Evolutionary conservation across 2,888 invertebrate species (phyloP).

Genomic region (Tyria jacobaeae): DNA sequence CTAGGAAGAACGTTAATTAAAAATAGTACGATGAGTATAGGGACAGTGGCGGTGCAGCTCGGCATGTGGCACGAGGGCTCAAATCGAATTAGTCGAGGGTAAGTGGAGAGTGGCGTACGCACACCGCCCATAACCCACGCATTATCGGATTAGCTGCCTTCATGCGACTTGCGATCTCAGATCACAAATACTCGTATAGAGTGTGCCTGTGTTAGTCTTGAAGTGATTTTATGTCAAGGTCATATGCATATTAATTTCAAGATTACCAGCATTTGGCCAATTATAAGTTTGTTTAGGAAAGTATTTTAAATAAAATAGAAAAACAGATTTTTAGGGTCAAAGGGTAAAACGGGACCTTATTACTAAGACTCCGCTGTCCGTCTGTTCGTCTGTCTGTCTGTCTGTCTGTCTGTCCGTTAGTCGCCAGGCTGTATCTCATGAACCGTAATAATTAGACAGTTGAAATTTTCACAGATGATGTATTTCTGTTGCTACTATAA

Average conservation of each 20-base stretch:
- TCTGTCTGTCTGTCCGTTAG: no score
- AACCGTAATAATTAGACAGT: no score
- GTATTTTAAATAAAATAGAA: not conserved
- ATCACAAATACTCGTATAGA: constrained; percentile 17
- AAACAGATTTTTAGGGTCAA: not conserved
- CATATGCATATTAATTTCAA: constrained; percentile 18
- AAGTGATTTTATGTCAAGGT: constrained; percentile 56
- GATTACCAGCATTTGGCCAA: not conserved
- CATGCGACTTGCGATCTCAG: constrained; percentile 25
- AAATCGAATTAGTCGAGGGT: constrained; percentile 67
- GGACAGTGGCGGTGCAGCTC: constrained; percentile 59
- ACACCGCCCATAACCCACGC: constrained; percentile 68
- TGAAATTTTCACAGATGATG: no score
- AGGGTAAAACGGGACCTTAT: no score
- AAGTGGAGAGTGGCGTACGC: constrained; percentile 61
- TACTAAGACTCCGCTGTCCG: no score
- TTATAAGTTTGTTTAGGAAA: not conserved
- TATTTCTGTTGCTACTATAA: no score
- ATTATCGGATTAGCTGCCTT: constrained; percentile 64
- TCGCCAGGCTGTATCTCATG: no score
- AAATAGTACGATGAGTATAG: constrained; percentile 64
- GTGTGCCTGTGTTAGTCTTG: constrained; percentile 48
- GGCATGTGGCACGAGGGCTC: constrained; percentile 68
- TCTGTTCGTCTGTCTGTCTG: no score
- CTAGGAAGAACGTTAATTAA: constrained; percentile 62